Base-by-base conservation (phyloP, 1,140 invertebrate species). In the Musca domestica region DNA sequence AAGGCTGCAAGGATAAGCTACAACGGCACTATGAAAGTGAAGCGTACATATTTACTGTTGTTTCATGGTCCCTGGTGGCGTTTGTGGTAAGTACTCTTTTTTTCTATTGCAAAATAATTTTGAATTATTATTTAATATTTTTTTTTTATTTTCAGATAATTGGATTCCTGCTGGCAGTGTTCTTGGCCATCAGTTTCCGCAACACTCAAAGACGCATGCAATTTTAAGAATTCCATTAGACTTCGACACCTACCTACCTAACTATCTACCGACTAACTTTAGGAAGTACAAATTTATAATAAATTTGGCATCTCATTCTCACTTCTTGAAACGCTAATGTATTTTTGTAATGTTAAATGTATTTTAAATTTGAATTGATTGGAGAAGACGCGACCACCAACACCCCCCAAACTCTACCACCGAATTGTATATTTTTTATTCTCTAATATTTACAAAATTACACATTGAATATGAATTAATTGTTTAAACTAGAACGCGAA, bases 161-260 rank as follows among this genome's bases (percentile, higher is more conserved):
- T 27, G 76, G 76, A 68, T 77, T 71, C 30, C 70, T 58, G 14
- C 23, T 76, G 61, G 74, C 75, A 49, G 69, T 76, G 6, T 73
- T 74, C 54, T 66, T 80, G 67, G 74, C 71, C 64, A 75, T 80
- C 10, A 80, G 73, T 70, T 77, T 80, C 73, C 75, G 74, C 34
- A 80, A 80, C 64, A 80, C 80, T 58, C 77, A 79, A 70, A 67
- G 77, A 23, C 77, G 77, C 49, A 70, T 80, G 77, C 74, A 80
- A 67, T 80, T 80, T 70, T 80, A 80, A 71, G 10, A 61, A 34
- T 61, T 61, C 27, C 27, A 34, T 20, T 41, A 41, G 34, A 41
- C 34, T 41, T 41, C 12, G 6, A 12, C 12, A 41, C 10, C 34
- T 12, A 9, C 34, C 34, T 9, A 30, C 27, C 3, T n/a, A n/a